These are phyloP conservation scores for Leptinotarsa juncta DNA, from an alignment of 2,888 invertebrate genomes.

Conservation along the genomic window DNA sequence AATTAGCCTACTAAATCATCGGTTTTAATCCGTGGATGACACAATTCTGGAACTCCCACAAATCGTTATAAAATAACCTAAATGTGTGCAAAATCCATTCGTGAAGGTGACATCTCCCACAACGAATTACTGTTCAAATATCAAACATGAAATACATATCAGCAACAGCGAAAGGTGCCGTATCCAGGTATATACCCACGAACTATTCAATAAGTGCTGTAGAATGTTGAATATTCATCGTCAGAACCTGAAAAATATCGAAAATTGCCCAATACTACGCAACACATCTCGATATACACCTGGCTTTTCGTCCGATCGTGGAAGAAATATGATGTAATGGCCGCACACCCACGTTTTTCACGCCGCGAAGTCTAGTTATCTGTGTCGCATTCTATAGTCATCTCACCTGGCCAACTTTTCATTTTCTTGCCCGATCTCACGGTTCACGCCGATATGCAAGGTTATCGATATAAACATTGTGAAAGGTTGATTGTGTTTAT, in stretches of 20 bases:
- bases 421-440: slow-evolving; percentile 24
- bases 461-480: slow-evolving; percentile 36
- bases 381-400: slow-evolving; percentile 3
- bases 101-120: slow-evolving; percentile 6
- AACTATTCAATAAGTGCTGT: not conserved
- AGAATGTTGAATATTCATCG: slow-evolving; percentile 18
- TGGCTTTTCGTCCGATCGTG: slow-evolving; percentile 30
- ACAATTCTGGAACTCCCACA: no score
- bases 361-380: slow-evolving; percentile 39
- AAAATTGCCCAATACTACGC: slow-evolving; percentile 23
- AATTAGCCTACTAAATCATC: no score
- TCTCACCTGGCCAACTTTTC: slow-evolving; percentile 18
- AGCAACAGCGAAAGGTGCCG: not conserved
- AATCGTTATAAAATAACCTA: not conserved
- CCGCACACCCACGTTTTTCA: slow-evolving; percentile 40
- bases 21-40: no score
- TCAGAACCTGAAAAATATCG: slow-evolving; percentile 23
- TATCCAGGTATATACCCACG: not conserved
- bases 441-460: slow-evolving; percentile 38
- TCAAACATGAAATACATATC: not conserved
- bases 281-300: slow-evolving; percentile 30
- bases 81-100: not conserved
- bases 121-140: not conserved
- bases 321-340: slow-evolving; percentile 37
- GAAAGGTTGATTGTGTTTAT: slow-evolving; percentile 42